Percentiles rank a stretch among this genome's conserved stretches.
These are phyloP conservation scores for Poeciliopsis gracilis DNA, from an alignment of 2,797 vertebrate species.

Conservation along the genomic window DNA sequence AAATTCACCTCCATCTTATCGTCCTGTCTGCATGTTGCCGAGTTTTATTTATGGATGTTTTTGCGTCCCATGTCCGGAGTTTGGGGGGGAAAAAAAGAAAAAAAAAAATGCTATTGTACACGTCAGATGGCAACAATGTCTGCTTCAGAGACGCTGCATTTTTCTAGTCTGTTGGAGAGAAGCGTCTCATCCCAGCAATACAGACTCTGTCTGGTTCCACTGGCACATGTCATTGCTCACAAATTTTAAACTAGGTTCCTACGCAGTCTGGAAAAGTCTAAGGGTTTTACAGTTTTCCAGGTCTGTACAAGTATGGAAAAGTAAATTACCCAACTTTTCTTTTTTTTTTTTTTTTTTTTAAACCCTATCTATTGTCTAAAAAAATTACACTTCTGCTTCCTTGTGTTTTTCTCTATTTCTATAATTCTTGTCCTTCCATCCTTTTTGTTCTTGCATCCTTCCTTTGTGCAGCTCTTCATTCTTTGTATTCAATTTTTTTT, in stretches of 20 bases:
- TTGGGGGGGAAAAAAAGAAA: too few relatives aligned
- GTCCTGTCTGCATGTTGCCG: constrained; percentile 45
- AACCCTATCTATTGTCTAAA: background rate
- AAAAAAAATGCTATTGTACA: background rate
- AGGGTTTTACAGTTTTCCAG: background rate
- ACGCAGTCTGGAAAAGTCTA: background rate
- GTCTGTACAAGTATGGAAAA: background rate
- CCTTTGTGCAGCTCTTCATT: background rate
- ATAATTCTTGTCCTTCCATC: background rate
- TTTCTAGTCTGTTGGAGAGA: background rate
- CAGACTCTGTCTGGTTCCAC: background rate
- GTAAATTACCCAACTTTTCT: too few relatives aligned
- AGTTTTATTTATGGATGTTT: background rate
- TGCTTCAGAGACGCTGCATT: background rate
- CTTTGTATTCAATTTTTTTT: background rate
- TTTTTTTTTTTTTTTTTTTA: too few relatives aligned
- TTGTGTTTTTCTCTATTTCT: background rate
- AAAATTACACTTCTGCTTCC: background rate
- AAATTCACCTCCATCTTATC: constrained; percentile 6
- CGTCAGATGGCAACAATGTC: background rate
- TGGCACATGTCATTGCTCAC: background rate
- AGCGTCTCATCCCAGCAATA: background rate
- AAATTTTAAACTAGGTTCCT: background rate
- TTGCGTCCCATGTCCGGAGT: background rate
- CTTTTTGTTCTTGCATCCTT: background rate